Evolutionary conservation across 2,113 vertebrate species (phyloP), one percentile per base, ranked within the genome.

Genomic region (Melanerpes aurifrons): DNA sequence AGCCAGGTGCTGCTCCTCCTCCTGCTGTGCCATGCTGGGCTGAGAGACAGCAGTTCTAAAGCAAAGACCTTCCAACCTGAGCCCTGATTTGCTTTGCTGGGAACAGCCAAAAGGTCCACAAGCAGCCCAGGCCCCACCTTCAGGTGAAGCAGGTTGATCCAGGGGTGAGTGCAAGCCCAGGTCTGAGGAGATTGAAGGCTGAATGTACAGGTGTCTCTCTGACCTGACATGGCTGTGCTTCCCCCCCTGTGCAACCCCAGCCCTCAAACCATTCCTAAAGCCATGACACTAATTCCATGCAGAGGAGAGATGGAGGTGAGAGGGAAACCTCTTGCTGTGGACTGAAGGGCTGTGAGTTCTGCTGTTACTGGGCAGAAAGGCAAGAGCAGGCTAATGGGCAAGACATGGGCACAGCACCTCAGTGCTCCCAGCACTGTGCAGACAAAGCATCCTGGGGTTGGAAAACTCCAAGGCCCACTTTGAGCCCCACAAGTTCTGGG

Each of bases 111-210:
- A 89, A 91, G 80, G 26, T 19, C 22, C 0, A 4, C 62, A 89
- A 72, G 94, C 64, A 29, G 21, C 14, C 3, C 1, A 91, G 28
- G 7, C 4, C 32, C 16, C 53, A 86, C 72, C 43, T 63, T 50
- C 45, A 74, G 79, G 85, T 61, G 45, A 72, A 88, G 66, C 77
- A 67, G 80, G 78, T 89, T 96, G 75, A 86, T 43, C 83, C 67
- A 79, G 71, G 90, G 94, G 68, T 57, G 67, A 89, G 72, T 48
- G 40, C 7, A 13, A 91, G 54, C 74, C 88, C 76, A 81, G 15
- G 6, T 1, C 29, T 81, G 94, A 95, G 83, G 82, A 94, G 92
- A 95, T 95, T 94, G 95, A 92, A 67, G 86, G 82, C 85, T 96
- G 96, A 94, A 94, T 81, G 94, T 64, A 50, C 66, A 95, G 93